Conservation (phyloP, 1,140 invertebrate genomes). For the Anadara kagoshimensis region DNA sequence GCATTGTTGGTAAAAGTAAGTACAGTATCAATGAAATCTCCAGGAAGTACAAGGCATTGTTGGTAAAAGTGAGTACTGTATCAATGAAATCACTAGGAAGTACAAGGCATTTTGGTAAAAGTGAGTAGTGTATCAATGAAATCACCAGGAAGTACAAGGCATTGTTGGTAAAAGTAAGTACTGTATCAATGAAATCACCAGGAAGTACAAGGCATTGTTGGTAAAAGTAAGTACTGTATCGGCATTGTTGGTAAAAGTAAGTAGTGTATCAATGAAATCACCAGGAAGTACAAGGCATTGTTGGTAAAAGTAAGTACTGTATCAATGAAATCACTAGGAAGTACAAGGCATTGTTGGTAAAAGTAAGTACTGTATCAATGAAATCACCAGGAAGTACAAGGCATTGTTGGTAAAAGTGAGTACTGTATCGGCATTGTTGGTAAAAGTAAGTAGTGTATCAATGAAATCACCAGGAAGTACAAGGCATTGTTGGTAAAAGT, state of each 20-base stretch:
- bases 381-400: slow-evolving; percentile 58
- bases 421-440: slow-evolving; percentile 54
- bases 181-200: slow-evolving; percentile 72
- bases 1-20: slow-evolving; percentile 56
- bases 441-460: too few species aligned
- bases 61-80: slow-evolving; percentile 74
- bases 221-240: too few species aligned
- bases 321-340: slow-evolving; percentile 66
- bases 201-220: slow-evolving; percentile 52
- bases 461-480: slow-evolving; percentile 62
- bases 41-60: slow-evolving; percentile 47
- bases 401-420: slow-evolving; percentile 56
- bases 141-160: slow-evolving; percentile 51
- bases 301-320: slow-evolving; percentile 74
- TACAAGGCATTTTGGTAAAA: slow-evolving; percentile 56
- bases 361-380: slow-evolving; percentile 75
- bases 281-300: slow-evolving; percentile 46
- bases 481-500: slow-evolving; percentile 54
- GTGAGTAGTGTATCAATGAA: slow-evolving; percentile 74
- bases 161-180: slow-evolving; percentile 68
- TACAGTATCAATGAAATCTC: slow-evolving; percentile 74
- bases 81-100: slow-evolving; percentile 65
- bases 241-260: slow-evolving; percentile 54
- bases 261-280: slow-evolving; percentile 72
- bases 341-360: slow-evolving; percentile 53